A percentile compares a stretch with the other conserved stretches of the same genome.
phyloP scores from a whole-genome alignment of 2,888 invertebrate species.

The Lithophane semibrunnea region DNA sequence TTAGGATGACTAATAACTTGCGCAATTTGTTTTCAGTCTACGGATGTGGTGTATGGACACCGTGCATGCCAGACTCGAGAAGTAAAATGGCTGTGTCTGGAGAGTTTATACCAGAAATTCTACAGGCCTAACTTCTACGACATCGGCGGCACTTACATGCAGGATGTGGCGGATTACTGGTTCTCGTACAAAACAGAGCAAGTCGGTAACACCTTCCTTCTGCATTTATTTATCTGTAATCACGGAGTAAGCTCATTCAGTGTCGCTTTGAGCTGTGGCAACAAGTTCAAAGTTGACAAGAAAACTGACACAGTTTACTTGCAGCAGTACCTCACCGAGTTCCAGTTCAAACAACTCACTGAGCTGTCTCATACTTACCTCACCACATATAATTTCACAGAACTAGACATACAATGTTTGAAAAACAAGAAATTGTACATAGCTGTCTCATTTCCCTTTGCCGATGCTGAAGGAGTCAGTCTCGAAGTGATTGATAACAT shows the following conservation, averaged over 20 bases:
- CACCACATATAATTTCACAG: slow-evolving; percentile 80
- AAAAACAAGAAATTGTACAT: slow-evolving; percentile 80
- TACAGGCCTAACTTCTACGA: slow-evolving; percentile 83
- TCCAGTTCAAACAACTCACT: slow-evolving; percentile 69
- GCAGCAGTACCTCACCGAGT: slow-evolving; percentile 70
- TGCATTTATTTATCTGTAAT: slow-evolving; percentile 83
- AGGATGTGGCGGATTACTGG: slow-evolving; percentile 81
- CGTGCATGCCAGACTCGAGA: slow-evolving; percentile 78
- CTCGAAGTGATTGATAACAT: slow-evolving; percentile 70
- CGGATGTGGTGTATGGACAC: slow-evolving; percentile 78
- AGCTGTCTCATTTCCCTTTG: slow-evolving; percentile 71
- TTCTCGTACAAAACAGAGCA: slow-evolving; percentile 81
- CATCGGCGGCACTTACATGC: slow-evolving; percentile 83
- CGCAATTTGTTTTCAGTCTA: slow-evolving; percentile 67
- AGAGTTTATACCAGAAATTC: slow-evolving; percentile 81
- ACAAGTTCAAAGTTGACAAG: slow-evolving; percentile 74
- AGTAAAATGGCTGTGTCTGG: slow-evolving; percentile 81
- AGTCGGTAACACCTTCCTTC: slow-evolving; percentile 76
- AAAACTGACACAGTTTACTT: slow-evolving; percentile 75
- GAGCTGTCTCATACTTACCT: slow-evolving; percentile 67
- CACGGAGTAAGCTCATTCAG: slow-evolving; percentile 74
- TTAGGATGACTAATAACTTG: slow-evolving; percentile 59
- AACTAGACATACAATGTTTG: slow-evolving; percentile 79
- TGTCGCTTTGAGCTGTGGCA: slow-evolving; percentile 74
- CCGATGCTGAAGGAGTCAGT: slow-evolving; percentile 60